A percentile compares a stretch with the other conserved stretches of the same genome.
Evolutionary conservation across 2,797 vertebrate species (phyloP).

Genomic region (Steatocranus sp.): DNA sequence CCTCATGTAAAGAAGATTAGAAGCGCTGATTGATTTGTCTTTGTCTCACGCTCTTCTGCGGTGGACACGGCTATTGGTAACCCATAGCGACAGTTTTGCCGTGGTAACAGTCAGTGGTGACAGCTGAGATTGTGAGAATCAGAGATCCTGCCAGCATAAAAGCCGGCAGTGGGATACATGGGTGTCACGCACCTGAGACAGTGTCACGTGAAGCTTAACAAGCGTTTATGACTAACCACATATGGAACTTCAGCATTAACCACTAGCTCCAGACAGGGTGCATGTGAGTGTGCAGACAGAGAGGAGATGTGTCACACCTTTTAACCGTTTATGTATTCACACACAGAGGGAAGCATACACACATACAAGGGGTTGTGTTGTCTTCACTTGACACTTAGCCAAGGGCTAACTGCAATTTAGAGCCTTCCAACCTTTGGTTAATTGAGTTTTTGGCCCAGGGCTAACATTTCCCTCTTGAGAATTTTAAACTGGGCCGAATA

Average conservation of each 20-base stretch:
- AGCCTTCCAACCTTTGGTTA: conserved; percentile 38
- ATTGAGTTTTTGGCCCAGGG: conserved; percentile 54
- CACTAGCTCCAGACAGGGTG: neutral
- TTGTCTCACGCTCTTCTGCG: conserved; percentile 52
- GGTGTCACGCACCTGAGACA: conserved; percentile 36
- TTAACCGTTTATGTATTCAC: neutral
- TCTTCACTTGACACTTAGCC: conserved; percentile 2
- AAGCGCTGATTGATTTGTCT: conserved; percentile 62
- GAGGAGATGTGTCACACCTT: neutral
- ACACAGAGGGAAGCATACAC: neutral
- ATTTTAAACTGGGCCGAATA: conserved; percentile 42
- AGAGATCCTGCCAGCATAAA: conserved; percentile 29
- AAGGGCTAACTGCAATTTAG: conserved; percentile 15
- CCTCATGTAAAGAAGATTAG: conserved; percentile 60
- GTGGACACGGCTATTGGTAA: conserved; percentile 53
- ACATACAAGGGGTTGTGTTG: neutral
- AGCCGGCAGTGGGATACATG: conserved; percentile 4
- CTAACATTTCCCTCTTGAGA: conserved; percentile 30
- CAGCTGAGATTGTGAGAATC: conserved; percentile 55
- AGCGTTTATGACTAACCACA: conserved; percentile 13
- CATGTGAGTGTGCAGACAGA: neutral
- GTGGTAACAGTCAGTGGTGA: conserved; percentile 63
- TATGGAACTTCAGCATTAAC: conserved; percentile 26
- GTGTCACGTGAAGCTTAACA: conserved; percentile 16
- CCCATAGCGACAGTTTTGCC: conserved; percentile 64